These are phyloP conservation scores for Marcusenius ussheri DNA, from an alignment of 2,113 vertebrate genomes.

Conservation along the genomic window DNA sequence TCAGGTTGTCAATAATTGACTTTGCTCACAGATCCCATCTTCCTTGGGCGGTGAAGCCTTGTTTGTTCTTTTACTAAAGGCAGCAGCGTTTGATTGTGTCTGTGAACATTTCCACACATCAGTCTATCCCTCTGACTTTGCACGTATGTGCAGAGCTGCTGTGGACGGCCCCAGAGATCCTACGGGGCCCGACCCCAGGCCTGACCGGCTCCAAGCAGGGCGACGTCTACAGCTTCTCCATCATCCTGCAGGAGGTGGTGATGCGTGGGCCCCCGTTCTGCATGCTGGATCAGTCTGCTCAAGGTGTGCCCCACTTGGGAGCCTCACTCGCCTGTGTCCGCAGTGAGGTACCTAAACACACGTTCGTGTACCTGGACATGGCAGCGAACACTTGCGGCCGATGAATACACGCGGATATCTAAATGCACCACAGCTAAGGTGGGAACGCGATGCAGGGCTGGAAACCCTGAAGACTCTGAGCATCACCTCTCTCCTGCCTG, in stretches of 20 bases:
- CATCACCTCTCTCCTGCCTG: not conserved
- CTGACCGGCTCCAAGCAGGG: conserved; percentile 44
- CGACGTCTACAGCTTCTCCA: conserved; percentile 68
- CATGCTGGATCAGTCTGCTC: conserved; percentile 57
- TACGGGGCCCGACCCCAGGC: conserved; percentile 47
- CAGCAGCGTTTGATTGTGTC: not conserved
- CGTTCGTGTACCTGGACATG: not conserved
- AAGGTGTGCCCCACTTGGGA: conserved; percentile 38
- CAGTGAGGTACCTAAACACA: not conserved
- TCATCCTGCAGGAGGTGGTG: conserved; percentile 70
- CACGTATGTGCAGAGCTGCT: conserved; percentile 48
- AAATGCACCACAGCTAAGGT: not conserved
- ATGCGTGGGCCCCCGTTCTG: conserved; percentile 62
- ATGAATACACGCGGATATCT: not conserved
- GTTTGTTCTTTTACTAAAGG: not conserved
- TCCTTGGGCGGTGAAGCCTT: not conserved
- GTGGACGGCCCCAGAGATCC: conserved; percentile 69
- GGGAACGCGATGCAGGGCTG: too few species aligned
- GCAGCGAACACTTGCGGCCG: not conserved
- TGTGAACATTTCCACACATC: not conserved
- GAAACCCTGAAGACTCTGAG: too few species aligned
- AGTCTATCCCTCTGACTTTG: not conserved
- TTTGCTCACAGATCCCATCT: not conserved
- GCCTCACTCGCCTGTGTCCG: not conserved
- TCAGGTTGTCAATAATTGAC: not conserved